Base-by-base conservation (phyloP, 2,113 vertebrate genomes). In the Gracilinanus agilis region DNA sequence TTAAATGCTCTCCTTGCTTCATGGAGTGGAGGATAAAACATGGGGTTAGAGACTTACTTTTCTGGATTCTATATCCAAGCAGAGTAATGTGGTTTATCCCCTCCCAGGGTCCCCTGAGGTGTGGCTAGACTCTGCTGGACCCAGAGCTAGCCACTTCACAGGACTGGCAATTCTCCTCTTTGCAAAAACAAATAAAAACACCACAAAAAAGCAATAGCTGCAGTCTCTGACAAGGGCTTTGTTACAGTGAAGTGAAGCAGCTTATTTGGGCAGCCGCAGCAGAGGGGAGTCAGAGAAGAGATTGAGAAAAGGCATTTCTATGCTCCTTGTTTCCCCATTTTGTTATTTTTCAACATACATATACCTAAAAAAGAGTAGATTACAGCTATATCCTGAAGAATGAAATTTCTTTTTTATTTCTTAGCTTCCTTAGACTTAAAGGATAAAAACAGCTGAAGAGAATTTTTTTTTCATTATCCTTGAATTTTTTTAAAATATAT, bases 401-500 rank as follows among this genome's bases (percentile, higher is more conserved):
- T 91, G 92, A 21, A 25, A 93, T 49, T 24, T 92, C 44, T 55
- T 95, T 83, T 96, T 96, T 91, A 96, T 95, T 95, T 93, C 93
- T 90, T 95, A 92, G 56, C 53, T 94, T 96, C 55, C 53, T 93
- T 91, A 54, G 95, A 97, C 44, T 54, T 96, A 96, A 93, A 55
- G 92, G 83, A 95, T 94, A 90, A n/a, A 93, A 96, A 96, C 49
- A 95, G 40, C 56, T 96, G 93, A 93, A 93, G 88, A 90, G 90
- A 92, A 93, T 96, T 94, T 96, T 96, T n/a, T 94, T 49, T 75
- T 7, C 34, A 97, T 95, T 95, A 92, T 92, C 40, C 21, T 90
- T 96, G 96, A 94, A 27, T 61, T 25, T 92, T 94, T 94, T 93
- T 44, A 24, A 3, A 89, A 90, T 83, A 94, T 24, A 97, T 24